Conservation (phyloP, 2,113 vertebrate genomes). For the Eublepharis macularius region DNA sequence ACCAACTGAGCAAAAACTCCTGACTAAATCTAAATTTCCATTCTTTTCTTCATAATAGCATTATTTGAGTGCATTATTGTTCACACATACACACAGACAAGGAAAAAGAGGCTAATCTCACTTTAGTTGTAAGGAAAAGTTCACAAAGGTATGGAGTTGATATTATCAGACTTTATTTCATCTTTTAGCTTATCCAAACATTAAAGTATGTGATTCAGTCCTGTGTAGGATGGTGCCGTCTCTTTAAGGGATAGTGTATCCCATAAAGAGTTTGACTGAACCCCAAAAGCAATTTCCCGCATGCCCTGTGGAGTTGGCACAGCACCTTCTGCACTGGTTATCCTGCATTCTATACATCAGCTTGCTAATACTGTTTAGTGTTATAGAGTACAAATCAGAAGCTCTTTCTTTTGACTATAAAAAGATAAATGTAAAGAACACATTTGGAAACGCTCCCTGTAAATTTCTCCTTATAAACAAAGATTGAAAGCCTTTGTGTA, state of each 20-base stretch:
- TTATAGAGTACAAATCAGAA: background rate
- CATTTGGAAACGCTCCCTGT: background rate
- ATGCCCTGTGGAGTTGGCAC: background rate
- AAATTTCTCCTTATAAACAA: too few relatives aligned
- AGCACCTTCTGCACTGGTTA: background rate
- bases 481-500: too few relatives aligned
- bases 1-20: background rate
- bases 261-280: too few relatives aligned
- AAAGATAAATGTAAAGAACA: background rate
- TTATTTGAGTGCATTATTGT: background rate
- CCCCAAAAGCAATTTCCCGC: background rate
- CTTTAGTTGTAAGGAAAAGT: slow-evolving; percentile 5
- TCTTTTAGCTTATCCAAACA: background rate
- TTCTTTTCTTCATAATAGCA: background rate
- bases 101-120: background rate
- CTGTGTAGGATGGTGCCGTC: background rate
- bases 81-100: background rate
- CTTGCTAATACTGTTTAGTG: background rate
- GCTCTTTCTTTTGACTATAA: background rate
- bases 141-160: background rate
- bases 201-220: background rate
- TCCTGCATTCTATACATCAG: background rate
- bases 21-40: background rate
- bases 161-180: background rate
- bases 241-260: too few relatives aligned